These are phyloP conservation scores for Eilema caniola DNA, from an alignment of 2,888 invertebrate species.

Conservation along the genomic window DNA sequence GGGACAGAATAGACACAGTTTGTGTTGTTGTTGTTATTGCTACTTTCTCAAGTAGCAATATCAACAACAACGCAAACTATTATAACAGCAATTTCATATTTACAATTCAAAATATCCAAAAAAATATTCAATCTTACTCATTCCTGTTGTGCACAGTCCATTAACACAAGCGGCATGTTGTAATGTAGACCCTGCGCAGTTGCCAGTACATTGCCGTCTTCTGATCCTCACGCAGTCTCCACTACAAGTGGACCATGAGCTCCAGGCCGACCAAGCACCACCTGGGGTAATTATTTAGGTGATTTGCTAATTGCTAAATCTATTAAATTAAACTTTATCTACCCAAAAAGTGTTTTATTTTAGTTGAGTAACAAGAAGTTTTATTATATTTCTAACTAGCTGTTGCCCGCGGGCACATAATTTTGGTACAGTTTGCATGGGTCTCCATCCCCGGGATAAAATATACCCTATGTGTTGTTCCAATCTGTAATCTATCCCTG, in stretches of 20 bases:
- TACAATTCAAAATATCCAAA: conserved; percentile 3
- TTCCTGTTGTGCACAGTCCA: conserved; percentile 69
- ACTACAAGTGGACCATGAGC: conserved; percentile 74
- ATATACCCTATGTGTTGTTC: too few species aligned
- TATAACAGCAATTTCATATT: neutral
- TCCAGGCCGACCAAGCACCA: conserved; percentile 77
- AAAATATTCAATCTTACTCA: conserved; percentile 61
- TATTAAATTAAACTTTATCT: too few species aligned
- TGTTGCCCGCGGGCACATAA: too few species aligned
- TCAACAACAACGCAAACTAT: neutral
- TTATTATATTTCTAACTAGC: too few species aligned
- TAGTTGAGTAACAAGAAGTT: too few species aligned
- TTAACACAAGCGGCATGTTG: conserved; percentile 80
- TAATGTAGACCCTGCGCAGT: conserved; percentile 71
- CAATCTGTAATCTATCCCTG: too few species aligned
- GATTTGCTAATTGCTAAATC: neutral
- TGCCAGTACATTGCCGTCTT: conserved; percentile 69
- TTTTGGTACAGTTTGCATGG: too few species aligned
- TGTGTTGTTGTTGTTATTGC: too few species aligned
- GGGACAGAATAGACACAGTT: too few species aligned
- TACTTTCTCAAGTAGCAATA: too few species aligned
- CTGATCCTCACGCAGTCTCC: conserved; percentile 76
- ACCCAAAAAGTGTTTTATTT: too few species aligned
- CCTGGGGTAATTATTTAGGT: conserved; percentile 35
- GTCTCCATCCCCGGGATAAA: too few species aligned